Evolutionary conservation across 2,797 vertebrate genomes (phyloP).

Genomic region (Oreochromis mossambicus): DNA sequence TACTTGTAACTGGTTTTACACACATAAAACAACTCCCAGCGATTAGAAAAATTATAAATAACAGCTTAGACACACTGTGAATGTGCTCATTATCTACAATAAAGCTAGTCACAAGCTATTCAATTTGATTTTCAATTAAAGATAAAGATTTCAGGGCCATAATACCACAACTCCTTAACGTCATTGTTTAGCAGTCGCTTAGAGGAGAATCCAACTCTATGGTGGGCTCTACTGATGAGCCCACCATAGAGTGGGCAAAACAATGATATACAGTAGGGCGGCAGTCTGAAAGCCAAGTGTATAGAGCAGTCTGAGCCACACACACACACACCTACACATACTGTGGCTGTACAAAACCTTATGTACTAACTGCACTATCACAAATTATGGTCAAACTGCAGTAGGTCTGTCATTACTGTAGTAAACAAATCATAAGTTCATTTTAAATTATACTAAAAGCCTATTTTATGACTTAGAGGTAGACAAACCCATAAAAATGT

Average conservation of each 20-base stretch:
- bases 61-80: neutral
- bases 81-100: neutral
- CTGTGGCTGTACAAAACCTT: neutral
- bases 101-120: neutral
- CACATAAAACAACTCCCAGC: neutral
- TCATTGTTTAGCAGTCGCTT: neutral
- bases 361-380: neutral
- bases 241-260: neutral
- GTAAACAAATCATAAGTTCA: neutral
- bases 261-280: neutral
- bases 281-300: neutral
- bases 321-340: neutral
- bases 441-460: slow-evolving; percentile 15
- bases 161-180: neutral
- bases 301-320: neutral
- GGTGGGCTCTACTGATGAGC: neutral
- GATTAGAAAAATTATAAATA: neutral
- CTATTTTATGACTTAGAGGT: slow-evolving; percentile 5
- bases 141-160: neutral
- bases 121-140: neutral
- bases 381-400: neutral
- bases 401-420: neutral
- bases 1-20: neutral
- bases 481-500: neutral
- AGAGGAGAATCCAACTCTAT: neutral